Evolutionary conservation across 1,140 invertebrate species (phyloP), one percentile per base, ranked within the genome.

Genomic region (Mercenaria mercenaria): DNA sequence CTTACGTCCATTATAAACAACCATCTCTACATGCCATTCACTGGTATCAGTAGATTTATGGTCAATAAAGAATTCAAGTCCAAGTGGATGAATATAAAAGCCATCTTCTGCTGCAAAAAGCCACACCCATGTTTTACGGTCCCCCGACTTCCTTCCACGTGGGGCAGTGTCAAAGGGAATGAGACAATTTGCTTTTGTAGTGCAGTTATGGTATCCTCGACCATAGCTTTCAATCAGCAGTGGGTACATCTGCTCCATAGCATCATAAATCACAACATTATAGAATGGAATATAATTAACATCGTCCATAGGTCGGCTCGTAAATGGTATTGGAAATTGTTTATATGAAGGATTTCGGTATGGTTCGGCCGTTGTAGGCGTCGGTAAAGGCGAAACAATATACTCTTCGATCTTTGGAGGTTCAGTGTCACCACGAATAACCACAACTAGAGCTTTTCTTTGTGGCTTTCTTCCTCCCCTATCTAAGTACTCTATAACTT

Each of bases 1-100:
- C 61, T 92, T 77, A 20, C 93, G 91, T 0, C 93, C 94, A 43
- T 95, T 94, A 82, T 94, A 95, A 26, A 94, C 88, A 11, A 95
- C 67, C 56, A 84, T 89, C 6, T 79, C 90, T 0, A 95, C 91
- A 20, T 67, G 32, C 95, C 94, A 95, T 13, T 92, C 43, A 23
- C 37, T 77, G 8, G 80, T 47, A 72, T 94, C 59, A 0, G 85
- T 79, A 11, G 91, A 92, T 13, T 87, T 56, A 64, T 95, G 94
- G 32, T 95, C 91, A 56, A 95, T 92, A 79, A 91, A 91, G 37
- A 95, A 90, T 29, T 94, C 93, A 32, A 95, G 90, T 34, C 93
- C 94, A 0, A 94, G 69, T 0, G 95, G 95, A 47, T 94, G 92
- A 15, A 93, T 89, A 34, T 93, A 93, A 34, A 90, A 93, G 0